A percentile compares a stretch with the other conserved stretches of the same genome.
phyloP scores from a whole-genome alignment of 2,113 vertebrate genomes.

The Mohoua ochrocephala region DNA sequence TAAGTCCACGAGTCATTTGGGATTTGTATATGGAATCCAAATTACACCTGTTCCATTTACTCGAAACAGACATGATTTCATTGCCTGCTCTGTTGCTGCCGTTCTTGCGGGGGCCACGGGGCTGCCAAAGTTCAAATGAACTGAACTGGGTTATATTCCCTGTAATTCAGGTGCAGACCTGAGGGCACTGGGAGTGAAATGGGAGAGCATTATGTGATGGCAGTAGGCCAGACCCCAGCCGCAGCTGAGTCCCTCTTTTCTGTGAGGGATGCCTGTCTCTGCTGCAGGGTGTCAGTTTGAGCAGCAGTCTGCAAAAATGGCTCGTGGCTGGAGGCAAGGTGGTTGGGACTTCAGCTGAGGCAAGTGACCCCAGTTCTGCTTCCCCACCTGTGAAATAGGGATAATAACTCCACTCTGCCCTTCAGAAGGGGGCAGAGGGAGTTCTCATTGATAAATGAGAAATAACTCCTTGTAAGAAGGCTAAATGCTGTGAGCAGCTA shows the following conservation, averaged over 20 bases:
- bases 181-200: neutral
- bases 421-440: neutral
- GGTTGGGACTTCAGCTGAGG: neutral
- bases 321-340: accelerated
- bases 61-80: neutral
- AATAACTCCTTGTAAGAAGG: neutral
- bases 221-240: neutral
- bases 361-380: neutral
- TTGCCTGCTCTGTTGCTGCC: neutral
- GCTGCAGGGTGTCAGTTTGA: accelerated
- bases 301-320: neutral
- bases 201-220: neutral
- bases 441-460: neutral
- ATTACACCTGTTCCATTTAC: neutral
- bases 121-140: neutral
- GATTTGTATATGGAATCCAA: neutral
- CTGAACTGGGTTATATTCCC: neutral
- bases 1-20: neutral
- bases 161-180: neutral
- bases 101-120: accelerated
- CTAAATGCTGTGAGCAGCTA: neutral
- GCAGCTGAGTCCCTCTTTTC: neutral
- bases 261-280: neutral
- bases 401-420: neutral
- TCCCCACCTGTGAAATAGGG: neutral